These are phyloP conservation scores for Caenorhabditis sp. DNA, from an alignment of 2,888 invertebrate species.

Conservation along the genomic window DNA sequence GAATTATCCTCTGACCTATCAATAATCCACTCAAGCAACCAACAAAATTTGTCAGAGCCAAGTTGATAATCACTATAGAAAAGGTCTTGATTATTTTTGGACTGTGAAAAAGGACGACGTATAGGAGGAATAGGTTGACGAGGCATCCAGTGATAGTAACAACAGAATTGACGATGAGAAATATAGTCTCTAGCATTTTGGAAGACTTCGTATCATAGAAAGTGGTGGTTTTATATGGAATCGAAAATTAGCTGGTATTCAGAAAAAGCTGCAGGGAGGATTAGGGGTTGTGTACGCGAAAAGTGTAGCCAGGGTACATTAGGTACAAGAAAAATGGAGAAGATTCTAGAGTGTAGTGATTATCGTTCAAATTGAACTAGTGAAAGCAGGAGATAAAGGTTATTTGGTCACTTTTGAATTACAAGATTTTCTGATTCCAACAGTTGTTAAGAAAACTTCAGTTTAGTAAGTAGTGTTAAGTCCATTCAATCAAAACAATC, in stretches of 20 bases:
- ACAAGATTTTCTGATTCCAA: no score
- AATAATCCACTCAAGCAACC: conserved; percentile 15
- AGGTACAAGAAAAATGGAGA: neutral
- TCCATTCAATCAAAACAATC: no score
- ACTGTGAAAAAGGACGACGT: conserved; percentile 33
- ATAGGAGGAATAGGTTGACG: conserved; percentile 19
- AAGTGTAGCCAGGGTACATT: neutral
- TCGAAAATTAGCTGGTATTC: conserved; percentile 4
- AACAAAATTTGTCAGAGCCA: conserved; percentile 19
- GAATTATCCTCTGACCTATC: conserved; percentile 24
- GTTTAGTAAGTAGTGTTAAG: no score
- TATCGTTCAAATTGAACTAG: no score
- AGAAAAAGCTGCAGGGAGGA: neutral
- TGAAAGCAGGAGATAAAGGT: no score
- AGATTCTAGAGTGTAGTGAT: no score
- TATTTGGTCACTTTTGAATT: no score
- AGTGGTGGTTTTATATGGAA: neutral
- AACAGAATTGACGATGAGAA: neutral
- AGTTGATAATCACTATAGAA: conserved; percentile 17
- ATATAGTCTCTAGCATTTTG: conserved; percentile 4
- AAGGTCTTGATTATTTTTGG: conserved; percentile 32
- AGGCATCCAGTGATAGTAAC: conserved; percentile 7
- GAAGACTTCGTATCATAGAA: neutral
- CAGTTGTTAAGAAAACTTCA: no score
- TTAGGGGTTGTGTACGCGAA: neutral